Conservation (phyloP, 2,113 vertebrate genomes). For the Bubo scandiacus region DNA sequence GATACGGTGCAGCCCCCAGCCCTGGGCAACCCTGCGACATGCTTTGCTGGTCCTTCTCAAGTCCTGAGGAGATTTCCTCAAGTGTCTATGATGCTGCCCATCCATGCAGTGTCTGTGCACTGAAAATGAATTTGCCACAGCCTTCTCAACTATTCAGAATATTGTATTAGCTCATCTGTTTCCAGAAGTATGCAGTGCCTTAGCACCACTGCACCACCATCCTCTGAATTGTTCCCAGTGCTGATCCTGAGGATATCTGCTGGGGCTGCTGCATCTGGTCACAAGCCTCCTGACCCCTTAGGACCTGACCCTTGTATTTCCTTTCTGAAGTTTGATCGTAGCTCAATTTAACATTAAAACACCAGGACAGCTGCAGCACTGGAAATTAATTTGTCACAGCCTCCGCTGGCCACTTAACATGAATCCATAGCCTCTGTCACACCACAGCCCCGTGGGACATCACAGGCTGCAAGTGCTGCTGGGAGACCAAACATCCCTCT, state of each 20-base stretch:
- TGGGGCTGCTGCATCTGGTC: neutral
- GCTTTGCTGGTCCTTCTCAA: neutral
- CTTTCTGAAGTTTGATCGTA: neutral
- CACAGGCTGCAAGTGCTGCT: neutral
- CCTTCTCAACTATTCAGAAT: neutral
- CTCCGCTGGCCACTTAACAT: neutral
- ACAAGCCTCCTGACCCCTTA: neutral
- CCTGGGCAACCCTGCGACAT: neutral
- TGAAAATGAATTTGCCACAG: neutral
- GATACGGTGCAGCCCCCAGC: neutral
- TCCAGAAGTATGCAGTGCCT: neutral
- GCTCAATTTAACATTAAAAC: neutral
- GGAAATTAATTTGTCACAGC: no score
- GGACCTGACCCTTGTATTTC: neutral
- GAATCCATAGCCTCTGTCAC: neutral
- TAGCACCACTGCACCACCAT: neutral
- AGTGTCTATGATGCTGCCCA: neutral
- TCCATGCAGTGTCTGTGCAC: neutral
- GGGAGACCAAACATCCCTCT: neutral
- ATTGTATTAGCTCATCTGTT: neutral
- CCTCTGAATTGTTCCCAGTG: neutral
- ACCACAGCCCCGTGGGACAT: neutral
- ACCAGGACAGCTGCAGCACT: neutral
- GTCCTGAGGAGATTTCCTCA: neutral
- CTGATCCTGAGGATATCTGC: neutral